A percentile compares a stretch with the other conserved stretches of the same genome.
Conservation (phyloP, 2,797 vertebrate genomes). For the Octomys mimax region DNA sequence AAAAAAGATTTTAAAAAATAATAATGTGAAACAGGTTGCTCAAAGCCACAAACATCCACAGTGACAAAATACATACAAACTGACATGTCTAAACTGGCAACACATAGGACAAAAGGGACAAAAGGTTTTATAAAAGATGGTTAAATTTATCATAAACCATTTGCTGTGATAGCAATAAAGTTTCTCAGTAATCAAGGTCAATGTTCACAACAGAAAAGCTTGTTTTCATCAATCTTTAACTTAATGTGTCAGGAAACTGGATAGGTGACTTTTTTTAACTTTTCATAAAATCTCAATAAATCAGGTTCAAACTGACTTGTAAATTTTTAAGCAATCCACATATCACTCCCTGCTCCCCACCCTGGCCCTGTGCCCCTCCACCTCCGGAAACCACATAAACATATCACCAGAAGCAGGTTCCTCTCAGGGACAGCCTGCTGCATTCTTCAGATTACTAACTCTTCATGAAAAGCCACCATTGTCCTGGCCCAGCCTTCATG, state of each 20-base stretch:
- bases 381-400: conserved; percentile 79
- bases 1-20: too few relatives aligned
- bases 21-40: not conserved
- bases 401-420: conserved; percentile 79
- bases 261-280: conserved; percentile 69
- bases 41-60: not conserved
- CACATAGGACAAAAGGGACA: not conserved
- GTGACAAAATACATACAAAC: not conserved
- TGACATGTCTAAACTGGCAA: not conserved
- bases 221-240: conserved; percentile 80
- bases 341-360: conserved; percentile 44
- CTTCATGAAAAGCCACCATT: conserved; percentile 82
- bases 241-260: conserved; percentile 74
- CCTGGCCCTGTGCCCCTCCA: not conserved
- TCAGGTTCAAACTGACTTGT: conserved; percentile 76
- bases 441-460: conserved; percentile 80
- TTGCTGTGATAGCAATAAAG: not conserved
- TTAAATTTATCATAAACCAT: conserved; percentile 5
- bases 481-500: conserved; percentile 53
- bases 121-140: conserved; percentile 4
- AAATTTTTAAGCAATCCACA: conserved; percentile 78
- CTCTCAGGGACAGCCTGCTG: conserved; percentile 73
- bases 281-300: conserved; percentile 84
- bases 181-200: conserved; percentile 56
- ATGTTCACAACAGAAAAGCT: conserved; percentile 57